A percentile compares a stretch with the other conserved stretches of the same genome.
phyloP scores from a whole-genome alignment of 2,797 vertebrate species.

The Ambastaia sidthimunki region DNA sequence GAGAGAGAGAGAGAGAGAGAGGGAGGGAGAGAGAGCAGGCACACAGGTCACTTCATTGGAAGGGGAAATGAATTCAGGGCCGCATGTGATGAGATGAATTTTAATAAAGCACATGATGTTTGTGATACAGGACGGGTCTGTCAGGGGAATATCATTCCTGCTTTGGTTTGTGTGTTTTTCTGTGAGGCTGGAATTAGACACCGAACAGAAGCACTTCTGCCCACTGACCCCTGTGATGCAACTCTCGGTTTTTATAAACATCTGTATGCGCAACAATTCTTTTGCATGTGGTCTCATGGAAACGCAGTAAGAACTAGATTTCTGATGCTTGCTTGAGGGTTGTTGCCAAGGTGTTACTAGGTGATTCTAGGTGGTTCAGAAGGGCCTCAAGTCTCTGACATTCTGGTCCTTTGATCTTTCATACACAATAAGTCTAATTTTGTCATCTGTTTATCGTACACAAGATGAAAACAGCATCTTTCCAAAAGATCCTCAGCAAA shows the following conservation, averaged over 20 bases:
- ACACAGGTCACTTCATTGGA: conserved; percentile 49
- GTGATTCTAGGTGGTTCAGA: neutral
- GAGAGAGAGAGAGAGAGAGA: neutral
- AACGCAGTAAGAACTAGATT: neutral
- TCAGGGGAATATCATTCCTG: conserved; percentile 49
- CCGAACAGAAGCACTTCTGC: conserved; percentile 18
- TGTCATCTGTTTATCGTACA: neutral
- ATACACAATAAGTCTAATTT: neutral
- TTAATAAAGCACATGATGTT: conserved; percentile 52
- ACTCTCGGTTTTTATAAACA: conserved; percentile 16
- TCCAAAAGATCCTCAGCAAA: too few species aligned
- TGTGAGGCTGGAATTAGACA: neutral
- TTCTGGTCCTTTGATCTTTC: neutral
- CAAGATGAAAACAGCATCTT: neutral
- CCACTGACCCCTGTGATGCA: conserved; percentile 2
- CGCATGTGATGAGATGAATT: conserved; percentile 46
- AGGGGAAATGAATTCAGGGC: conserved; percentile 46
- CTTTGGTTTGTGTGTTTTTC: conserved; percentile 31
- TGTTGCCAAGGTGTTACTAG: neutral
- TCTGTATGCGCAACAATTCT: neutral
- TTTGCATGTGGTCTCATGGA: neutral
- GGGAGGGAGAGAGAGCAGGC: neutral
- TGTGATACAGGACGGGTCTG: conserved; percentile 52
- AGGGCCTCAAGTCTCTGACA: neutral
- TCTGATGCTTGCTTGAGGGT: neutral